Evolutionary conservation across 2,888 invertebrate genomes (phyloP).

Genomic region (Ecliptopera silaceata): DNA sequence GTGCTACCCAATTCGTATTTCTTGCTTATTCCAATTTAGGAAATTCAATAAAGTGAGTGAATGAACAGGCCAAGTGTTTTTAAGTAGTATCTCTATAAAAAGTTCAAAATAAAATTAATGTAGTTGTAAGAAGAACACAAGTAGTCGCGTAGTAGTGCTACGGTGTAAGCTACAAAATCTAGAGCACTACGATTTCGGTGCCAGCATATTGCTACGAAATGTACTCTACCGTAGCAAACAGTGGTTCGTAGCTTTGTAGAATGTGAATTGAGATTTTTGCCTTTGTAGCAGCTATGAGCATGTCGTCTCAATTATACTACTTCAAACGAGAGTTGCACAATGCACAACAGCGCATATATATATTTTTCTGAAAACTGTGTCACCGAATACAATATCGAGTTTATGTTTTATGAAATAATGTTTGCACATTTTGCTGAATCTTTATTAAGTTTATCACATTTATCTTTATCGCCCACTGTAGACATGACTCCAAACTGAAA

Average conservation of each 20-base stretch:
- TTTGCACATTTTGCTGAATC: no score
- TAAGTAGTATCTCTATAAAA: not conserved
- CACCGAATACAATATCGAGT: no score
- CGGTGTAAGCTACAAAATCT: slow-evolving; percentile 11
- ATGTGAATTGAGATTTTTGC: not conserved
- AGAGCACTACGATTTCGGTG: slow-evolving; percentile 14
- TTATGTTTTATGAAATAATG: no score
- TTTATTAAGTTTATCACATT: no score
- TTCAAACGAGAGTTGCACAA: no score
- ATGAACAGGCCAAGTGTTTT: not conserved
- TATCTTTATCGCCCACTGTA: not conserved
- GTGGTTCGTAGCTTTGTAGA: slow-evolving; percentile 1
- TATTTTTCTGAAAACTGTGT: no score
- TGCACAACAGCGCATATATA: no score
- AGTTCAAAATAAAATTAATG: no score
- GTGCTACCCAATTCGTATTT: not conserved
- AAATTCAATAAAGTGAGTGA: not conserved
- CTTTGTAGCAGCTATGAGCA: no score
- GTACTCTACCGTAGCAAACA: slow-evolving; percentile 7
- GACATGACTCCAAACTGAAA: slow-evolving; percentile 14
- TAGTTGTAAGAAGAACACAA: not conserved
- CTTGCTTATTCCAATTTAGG: not conserved
- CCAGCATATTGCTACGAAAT: slow-evolving; percentile 19
- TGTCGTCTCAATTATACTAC: no score
- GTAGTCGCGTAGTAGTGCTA: slow-evolving; percentile 9